A percentile compares a stretch with the other conserved stretches of the same genome.
These are phyloP conservation scores for Caenorhabditis parvicauda DNA, from an alignment of 2,888 invertebrate species.

Conservation along the genomic window DNA sequence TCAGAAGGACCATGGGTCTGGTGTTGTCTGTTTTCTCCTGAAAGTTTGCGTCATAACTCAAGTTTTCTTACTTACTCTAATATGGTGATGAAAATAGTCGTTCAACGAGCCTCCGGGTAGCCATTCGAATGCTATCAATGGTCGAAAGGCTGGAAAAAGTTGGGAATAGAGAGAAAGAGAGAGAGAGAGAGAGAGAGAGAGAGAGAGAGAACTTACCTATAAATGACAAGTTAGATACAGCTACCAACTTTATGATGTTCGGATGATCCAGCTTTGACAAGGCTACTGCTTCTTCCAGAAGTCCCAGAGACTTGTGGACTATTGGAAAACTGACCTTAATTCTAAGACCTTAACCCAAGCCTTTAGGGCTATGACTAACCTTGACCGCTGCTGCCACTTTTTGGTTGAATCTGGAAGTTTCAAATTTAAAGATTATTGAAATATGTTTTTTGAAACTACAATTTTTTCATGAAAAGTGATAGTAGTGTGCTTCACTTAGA, in stretches of 20 bases:
- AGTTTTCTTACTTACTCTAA: conserved; percentile 35
- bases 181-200: no score
- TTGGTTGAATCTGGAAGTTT: conserved; percentile 43
- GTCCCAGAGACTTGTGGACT: conserved; percentile 52
- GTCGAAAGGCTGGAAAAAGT: conserved; percentile 47
- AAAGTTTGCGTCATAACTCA: conserved; percentile 1
- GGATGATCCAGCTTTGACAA: conserved; percentile 52
- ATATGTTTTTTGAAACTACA: no score
- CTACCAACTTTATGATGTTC: conserved; percentile 54
- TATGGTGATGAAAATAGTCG: conserved; percentile 53
- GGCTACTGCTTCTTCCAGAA: conserved; percentile 57
- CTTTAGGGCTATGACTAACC: conserved; percentile 21
- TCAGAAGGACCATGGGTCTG: conserved; percentile 42
- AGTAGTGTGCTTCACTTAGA: no score
- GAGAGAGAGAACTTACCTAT: conserved; percentile 25
- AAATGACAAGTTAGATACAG: conserved; percentile 52
- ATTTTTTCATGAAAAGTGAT: no score
- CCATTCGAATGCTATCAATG: conserved; percentile 61
- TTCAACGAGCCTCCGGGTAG: conserved; percentile 56
- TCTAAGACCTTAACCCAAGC: neutral
- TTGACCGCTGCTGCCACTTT: conserved; percentile 58
- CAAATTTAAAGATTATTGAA: no score
- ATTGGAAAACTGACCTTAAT: conserved; percentile 57
- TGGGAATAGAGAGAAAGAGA: no score
- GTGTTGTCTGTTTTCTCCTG: conserved; percentile 48